Evolutionary conservation across 2,888 invertebrate genomes (phyloP), one percentile per base, ranked within the genome.

Genomic region (Mesoligia furuncula): DNA sequence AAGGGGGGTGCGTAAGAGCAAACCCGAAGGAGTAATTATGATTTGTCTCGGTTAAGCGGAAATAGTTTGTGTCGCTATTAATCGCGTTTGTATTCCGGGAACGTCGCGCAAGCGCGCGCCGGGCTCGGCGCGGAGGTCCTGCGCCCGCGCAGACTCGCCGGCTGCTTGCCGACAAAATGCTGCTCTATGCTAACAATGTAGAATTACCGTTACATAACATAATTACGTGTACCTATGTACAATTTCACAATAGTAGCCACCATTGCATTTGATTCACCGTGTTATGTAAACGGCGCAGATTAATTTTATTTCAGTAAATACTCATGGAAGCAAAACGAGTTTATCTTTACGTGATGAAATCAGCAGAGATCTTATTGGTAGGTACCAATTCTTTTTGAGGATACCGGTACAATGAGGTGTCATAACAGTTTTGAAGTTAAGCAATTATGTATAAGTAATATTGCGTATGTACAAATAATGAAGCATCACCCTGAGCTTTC

Each of bases 41-140:
- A 96, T 96, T 96, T 92, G 96, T 95, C 93, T 91, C 96, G 96
- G 93, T 95, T 93, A 92, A 95, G 95, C 95, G 96, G 96, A 96
- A 96, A 96, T 96, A 95, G 96, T 95, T 95, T 92, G 94, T 94
- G 95, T 94, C 94, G 95, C 93, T 93, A 93, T 96, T 96, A 95
- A 96, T 96, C 93, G 94, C 88, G 90, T 83, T 90, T 83, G 90
- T 94, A 94, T 96, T 95, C 95, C 92, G 91, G 93, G 96, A 95
- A 95, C 92, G 91, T 83, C 81, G 85, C 84, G 80, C 80, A 75
- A 79, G 85, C 80, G 81, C 77, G 69, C 80, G 80, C 79, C 74
- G 81, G 83, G 83, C 78, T 85, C 64, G 72, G 71, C 65, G 83
- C 84, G 87, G 88, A 88, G 85, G 86, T 87, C 85, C 88, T 84